Conservation (phyloP, 35 echinoderm and acorn worm species). For the Anneissia japonica region DNA sequence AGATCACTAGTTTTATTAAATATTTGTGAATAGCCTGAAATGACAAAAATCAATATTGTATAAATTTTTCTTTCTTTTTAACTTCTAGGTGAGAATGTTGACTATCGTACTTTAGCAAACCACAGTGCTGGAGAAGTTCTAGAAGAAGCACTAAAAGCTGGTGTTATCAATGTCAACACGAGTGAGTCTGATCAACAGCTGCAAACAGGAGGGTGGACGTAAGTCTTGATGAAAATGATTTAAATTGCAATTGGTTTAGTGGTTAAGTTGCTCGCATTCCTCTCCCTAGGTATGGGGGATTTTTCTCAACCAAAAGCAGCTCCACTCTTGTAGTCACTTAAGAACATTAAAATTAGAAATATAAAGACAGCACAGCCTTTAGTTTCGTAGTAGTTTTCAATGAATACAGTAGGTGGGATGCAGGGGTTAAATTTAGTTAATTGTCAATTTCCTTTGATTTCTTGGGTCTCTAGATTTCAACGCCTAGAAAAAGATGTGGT, state of each 20-base stretch:
- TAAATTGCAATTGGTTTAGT: background rate
- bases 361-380: background rate
- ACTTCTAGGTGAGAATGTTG: background rate
- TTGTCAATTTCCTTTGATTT: background rate
- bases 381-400: background rate
- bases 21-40: too few relatives aligned
- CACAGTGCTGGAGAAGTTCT: constrained; percentile 25
- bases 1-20: too few relatives aligned
- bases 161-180: constrained; percentile 40
- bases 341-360: background rate
- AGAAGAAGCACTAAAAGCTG: constrained; percentile 41
- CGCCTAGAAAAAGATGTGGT: constrained; percentile 80
- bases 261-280: background rate
- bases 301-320: background rate
- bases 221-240: constrained; percentile 10
- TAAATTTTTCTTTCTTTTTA: background rate
- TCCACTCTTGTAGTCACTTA: background rate
- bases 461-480: constrained; percentile 60
- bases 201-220: constrained; percentile 55
- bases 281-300: background rate
- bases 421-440: background rate
- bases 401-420: background rate
- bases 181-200: constrained; percentile 49
- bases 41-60: too few relatives aligned
- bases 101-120: constrained; percentile 36